Base-by-base conservation (phyloP, 92 coral and sea anemone species). In the Phenganax stokvisi region DNA sequence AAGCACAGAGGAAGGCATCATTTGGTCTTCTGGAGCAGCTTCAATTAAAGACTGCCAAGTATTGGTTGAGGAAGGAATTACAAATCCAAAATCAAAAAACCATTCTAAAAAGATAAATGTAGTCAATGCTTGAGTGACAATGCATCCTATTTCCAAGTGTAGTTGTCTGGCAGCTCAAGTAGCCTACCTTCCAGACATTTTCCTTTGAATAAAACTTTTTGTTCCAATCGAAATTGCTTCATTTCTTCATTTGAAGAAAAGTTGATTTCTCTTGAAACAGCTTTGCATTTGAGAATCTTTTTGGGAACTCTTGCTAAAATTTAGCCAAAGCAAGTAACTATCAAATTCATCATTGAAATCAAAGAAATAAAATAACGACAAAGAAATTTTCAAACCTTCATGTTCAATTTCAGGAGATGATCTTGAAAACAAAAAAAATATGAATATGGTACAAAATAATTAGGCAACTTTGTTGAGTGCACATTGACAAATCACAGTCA, bases 41-140 rank as follows among this genome's bases (percentile, higher is more conserved):
- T 96, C 99, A 61, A 96, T 96, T 77, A 96, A 81, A 8, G 99
- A 96, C 84, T 96, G 99, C 99, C 99, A 96, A 12, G 99, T 96
- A 89, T 96, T 96, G 12, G 99, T 96, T 57, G 99, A 96, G 59
- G 97, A 89, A 15, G 99, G 99, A 63, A 96, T 96, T 28, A 96
- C 99, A 89, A 96, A 96, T 61, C 99, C 99, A 89, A 96, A 96
- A 76, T 96, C 97, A 87, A 96, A 96, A 86, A 85, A 96, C 99
- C 98, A 94, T 71, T 94, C 98, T 94, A 84, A 44, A 54, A 62
- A 57, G 53, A 17, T 64, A 25, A 64, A 17, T 20, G 70, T 13
- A 13, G 65, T 59, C 65, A 59, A 64, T 20, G 30, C 70, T 20
- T 20, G 10, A 64, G 30, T 20, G 7, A 59, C 16, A 13, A 59